phyloP scores from a whole-genome alignment of 2,113 vertebrate species.

The Bothrops jararaca region DNA sequence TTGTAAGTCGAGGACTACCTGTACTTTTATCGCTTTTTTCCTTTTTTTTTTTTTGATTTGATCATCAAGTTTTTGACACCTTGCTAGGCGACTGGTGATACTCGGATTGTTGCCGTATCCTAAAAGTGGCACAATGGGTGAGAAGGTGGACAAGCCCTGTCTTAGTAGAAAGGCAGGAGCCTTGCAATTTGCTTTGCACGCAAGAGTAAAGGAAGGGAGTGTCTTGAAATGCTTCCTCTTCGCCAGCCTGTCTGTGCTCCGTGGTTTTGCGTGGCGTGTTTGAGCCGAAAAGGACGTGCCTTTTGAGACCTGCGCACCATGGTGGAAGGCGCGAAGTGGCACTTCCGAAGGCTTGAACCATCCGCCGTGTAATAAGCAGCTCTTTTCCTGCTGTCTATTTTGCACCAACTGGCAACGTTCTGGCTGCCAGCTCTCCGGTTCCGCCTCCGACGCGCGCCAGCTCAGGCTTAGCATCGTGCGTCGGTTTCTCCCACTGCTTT shows the following conservation, averaged over 20 bases:
- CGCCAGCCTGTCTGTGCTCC: background rate
- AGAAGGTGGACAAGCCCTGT: too few species aligned
- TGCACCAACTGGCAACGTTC: slow-evolving; percentile 78
- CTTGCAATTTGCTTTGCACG: background rate
- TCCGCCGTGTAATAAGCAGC: background rate
- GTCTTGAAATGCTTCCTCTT: background rate
- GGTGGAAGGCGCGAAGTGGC: background rate
- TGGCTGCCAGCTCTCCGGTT: slow-evolving; percentile 74
- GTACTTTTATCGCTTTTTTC: too few species aligned
- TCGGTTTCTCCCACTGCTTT: slow-evolving; percentile 82
- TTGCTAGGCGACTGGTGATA: too few species aligned
- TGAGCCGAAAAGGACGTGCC: background rate
- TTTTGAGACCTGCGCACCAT: background rate
- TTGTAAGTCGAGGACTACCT: too few species aligned
- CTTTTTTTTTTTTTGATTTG: too few species aligned
- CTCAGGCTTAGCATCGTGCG: slow-evolving; percentile 70
- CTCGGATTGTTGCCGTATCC: too few species aligned
- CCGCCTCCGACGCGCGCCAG: slow-evolving; percentile 51
- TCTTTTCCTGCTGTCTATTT: background rate
- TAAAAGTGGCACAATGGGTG: too few species aligned
- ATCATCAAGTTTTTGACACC: too few species aligned
- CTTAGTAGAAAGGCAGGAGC: background rate
- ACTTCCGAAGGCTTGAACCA: background rate
- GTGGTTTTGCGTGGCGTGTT: background rate
- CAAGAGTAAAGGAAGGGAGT: too few species aligned